phyloP scores from a whole-genome alignment of 2,888 invertebrate species.

The Trissolcus japonicus region DNA sequence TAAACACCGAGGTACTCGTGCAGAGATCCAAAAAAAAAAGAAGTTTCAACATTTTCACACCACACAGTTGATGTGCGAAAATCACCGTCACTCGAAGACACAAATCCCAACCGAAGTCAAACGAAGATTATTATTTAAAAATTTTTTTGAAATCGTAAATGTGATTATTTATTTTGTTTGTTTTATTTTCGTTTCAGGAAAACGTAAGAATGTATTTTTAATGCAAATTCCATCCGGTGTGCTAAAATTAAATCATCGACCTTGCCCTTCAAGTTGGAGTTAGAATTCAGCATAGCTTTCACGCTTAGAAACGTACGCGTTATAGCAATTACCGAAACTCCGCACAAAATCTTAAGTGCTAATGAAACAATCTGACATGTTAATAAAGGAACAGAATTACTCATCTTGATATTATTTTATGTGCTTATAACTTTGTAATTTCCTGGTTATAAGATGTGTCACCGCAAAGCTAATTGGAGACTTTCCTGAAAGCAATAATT shows the following conservation, averaged over 20 bases:
- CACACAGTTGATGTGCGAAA: background rate
- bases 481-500: too few species aligned
- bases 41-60: background rate
- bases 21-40: background rate
- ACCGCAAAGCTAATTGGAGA: too few species aligned
- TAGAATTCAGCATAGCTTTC: background rate
- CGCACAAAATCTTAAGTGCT: too few species aligned
- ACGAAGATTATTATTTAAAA: background rate
- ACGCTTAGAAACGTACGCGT: too few species aligned
- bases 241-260: constrained; percentile 41
- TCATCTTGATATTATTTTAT: background rate
- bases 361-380: too few species aligned
- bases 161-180: too few species aligned
- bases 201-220: background rate
- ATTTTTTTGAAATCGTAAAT: background rate
- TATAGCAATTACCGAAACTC: too few species aligned
- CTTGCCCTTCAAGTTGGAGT: constrained; percentile 57
- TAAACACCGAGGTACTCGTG: background rate
- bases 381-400: background rate
- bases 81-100: too few species aligned
- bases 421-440: background rate
- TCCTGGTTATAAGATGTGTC: too few species aligned
- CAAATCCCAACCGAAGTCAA: too few species aligned
- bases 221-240: constrained; percentile 1
- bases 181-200: background rate